Conservation (phyloP, 2,888 invertebrate genomes). For the Tridacna crocea region DNA sequence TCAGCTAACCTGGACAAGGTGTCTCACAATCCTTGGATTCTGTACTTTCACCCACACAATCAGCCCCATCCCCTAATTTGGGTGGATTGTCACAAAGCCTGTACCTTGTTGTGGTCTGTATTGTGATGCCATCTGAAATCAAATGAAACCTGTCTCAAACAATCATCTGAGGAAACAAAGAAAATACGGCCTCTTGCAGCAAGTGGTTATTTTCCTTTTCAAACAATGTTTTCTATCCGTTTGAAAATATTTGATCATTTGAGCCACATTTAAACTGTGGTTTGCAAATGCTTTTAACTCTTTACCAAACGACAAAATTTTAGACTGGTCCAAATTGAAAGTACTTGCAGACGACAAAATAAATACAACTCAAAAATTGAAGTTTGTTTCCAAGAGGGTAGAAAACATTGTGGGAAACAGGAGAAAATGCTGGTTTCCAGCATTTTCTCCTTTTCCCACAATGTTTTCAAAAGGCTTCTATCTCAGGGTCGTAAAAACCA, state of each 20-base stretch:
- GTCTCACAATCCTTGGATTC: conserved; percentile 10
- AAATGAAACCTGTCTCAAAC: not conserved
- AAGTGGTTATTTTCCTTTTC: too few species aligned
- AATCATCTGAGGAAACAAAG: not conserved
- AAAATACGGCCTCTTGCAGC: not conserved
- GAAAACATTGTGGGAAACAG: not conserved
- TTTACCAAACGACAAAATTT: too few species aligned
- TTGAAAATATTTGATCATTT: too few species aligned
- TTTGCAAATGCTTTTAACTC: too few species aligned
- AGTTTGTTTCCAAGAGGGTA: too few species aligned
- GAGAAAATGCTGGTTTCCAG: not conserved
- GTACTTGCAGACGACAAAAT: too few species aligned
- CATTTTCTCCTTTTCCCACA: not conserved
- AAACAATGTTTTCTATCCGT: too few species aligned
- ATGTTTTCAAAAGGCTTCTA: too few species aligned
- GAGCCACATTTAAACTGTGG: too few species aligned
- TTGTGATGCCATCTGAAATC: not conserved
- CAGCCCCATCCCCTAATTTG: conserved; percentile 21
- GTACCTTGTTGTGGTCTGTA: conserved; percentile 13
- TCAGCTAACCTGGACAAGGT: conserved; percentile 33
- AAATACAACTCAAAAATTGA: too few species aligned
- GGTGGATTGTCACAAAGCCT: conserved; percentile 47
- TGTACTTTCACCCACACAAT: conserved; percentile 27
- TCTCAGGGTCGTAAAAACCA: too few species aligned
- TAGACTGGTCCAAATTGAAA: too few species aligned